Base-by-base conservation (phyloP, 2,797 vertebrate species). In the Ara ararauna region DNA sequence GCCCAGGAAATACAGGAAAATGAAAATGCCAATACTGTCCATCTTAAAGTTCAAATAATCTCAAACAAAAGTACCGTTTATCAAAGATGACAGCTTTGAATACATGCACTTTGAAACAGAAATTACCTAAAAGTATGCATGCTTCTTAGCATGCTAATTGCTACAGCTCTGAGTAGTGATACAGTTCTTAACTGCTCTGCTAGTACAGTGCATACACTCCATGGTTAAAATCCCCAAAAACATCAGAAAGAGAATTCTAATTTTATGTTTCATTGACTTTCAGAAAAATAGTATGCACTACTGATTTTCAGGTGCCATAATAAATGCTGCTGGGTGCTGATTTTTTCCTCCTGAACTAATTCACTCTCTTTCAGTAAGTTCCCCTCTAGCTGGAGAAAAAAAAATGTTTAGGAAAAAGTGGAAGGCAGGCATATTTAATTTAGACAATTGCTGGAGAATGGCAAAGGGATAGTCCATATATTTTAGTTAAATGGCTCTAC, bases 201-300 rank as follows among this genome's bases (percentile, higher is more conserved):
- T 88, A 89, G 50, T 72, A 76, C 76, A 88, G 40, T 79, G 87
- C 84, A 64, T 76, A 73, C 75, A 17, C 29, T 79, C 74, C 66
- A 53, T 21, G 86, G 85, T 45, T 89, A 83, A 89, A 53, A 38
- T 8, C 24, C 32, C 3, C 9, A 30, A 64, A 91, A 82, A 18
- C 7, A 75, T 34, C 50, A 84, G 27, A 58, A 96, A 81, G 48
- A 84, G 89, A 97, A 96, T 84, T 94, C 80, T 83, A 87, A 95
- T 93, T 95, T 76, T 58, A 65, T 79, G 76, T 83, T 96, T 97
- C 87, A 94, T 81, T 96, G 96, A 71, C 47, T 96, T 96, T 62
- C 66, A 93, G 73, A 89, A 87, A 84, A 92, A 82, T 85, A 87
- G 73, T 50, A 85, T 72, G 58, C 56, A 48, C 67, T 56, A 29